These are phyloP conservation scores for Oikopleura dioica DNA, from an alignment of 23 tunicate genomes.

Conservation along the genomic window DNA sequence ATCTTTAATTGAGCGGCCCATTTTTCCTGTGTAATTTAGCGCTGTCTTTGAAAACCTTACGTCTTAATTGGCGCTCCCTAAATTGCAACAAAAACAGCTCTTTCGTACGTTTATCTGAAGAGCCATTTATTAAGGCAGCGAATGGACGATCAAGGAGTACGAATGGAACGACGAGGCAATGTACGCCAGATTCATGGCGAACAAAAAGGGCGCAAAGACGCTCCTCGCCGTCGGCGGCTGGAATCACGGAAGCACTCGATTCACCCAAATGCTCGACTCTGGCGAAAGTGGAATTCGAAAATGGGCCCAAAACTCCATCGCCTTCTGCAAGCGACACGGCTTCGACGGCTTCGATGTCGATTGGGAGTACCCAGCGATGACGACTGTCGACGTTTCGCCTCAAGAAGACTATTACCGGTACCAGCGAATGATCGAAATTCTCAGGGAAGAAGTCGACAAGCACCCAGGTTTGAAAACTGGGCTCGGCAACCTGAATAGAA, in stretches of 20 bases:
- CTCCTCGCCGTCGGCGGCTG: constrained; percentile 90
- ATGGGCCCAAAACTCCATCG: not conserved
- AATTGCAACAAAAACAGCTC: too few species aligned
- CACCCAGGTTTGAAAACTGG: too few species aligned
- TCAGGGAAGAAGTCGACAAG: not conserved
- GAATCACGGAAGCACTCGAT: constrained; percentile 73
- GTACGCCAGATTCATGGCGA: not conserved
- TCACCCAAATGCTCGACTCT: constrained; percentile 14
- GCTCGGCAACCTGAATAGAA: too few species aligned
- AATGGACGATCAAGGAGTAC: not conserved
- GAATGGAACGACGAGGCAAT: not conserved
- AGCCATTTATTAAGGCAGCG: too few species aligned
- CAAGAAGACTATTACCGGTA: constrained; percentile 11
- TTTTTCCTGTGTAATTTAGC: too few species aligned
- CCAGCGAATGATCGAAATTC: not conserved
- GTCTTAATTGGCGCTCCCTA: too few species aligned
- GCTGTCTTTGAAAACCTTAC: too few species aligned
- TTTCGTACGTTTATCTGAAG: too few species aligned
- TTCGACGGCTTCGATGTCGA: not conserved
- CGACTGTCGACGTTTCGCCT: not conserved
- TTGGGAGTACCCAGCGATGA: not conserved
- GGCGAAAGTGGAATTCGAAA: too few species aligned
- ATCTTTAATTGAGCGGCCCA: too few species aligned
- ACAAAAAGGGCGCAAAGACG: constrained; percentile 20
- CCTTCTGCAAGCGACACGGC: not conserved